Evolutionary conservation across 2,113 vertebrate species (phyloP).

Genomic region (Rafetus swinhoei): DNA sequence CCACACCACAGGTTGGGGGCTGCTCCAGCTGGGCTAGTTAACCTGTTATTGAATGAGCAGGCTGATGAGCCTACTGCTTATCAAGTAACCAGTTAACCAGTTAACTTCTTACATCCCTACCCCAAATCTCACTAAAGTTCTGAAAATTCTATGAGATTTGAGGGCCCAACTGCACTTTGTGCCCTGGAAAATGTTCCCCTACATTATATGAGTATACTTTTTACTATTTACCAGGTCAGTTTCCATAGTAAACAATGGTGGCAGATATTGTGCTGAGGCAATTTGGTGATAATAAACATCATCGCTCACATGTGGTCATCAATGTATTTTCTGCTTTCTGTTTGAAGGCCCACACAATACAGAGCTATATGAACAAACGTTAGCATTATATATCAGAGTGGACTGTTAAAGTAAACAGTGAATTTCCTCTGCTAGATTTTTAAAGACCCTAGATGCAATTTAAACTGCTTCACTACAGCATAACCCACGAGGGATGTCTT

Average conservation of each 20-base stretch:
- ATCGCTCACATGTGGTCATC: not conserved
- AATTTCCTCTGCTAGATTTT: constrained; percentile 60
- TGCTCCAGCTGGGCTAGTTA: too few species aligned
- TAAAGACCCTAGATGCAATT: constrained; percentile 64
- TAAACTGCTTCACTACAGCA: constrained; percentile 59
- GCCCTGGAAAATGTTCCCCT: not conserved
- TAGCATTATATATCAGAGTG: constrained; percentile 55
- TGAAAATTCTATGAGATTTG: not conserved
- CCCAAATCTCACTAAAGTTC: not conserved
- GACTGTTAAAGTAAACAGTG: constrained; percentile 52
- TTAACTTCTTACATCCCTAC: too few species aligned
- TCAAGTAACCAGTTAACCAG: too few species aligned
- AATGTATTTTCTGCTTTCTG: constrained; percentile 29
- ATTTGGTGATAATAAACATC: not conserved
- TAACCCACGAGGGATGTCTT: constrained; percentile 46
- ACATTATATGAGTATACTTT: not conserved
- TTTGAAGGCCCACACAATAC: constrained; percentile 22
- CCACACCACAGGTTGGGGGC: too few species aligned
- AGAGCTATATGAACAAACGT: constrained; percentile 21
- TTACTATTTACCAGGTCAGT: not conserved
- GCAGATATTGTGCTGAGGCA: not conserved
- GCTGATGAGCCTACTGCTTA: too few species aligned
- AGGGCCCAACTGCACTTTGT: constrained; percentile 12
- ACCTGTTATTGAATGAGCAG: too few species aligned
- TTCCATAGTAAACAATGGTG: not conserved